Evolutionary conservation across 2,113 vertebrate genomes (phyloP), one percentile per base, ranked within the genome.

Genomic region (Centropristis striata): DNA sequence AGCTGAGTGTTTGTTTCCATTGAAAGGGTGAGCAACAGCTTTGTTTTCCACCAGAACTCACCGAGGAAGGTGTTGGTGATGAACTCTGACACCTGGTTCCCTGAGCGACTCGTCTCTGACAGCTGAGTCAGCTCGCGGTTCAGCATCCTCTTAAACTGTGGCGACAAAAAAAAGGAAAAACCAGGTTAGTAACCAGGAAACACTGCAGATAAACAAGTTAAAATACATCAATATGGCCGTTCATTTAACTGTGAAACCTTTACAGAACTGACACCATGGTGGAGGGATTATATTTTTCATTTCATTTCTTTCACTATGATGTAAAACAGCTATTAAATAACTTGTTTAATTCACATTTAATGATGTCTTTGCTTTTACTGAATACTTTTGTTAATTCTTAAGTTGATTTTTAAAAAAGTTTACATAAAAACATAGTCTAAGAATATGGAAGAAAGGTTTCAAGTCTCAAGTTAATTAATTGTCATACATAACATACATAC

Each of bases 81-180:
- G 90, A 95, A 98, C 91, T 98, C 96, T 0, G 97, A 99, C 76
- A 99, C 97, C 86, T 98, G 97, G 90, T 97, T 98, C 87, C 98
- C 97, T 0, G 97, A 98, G 75, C 96, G 96, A 78, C 98, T 97
- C 16, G 96, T 97, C 92, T 97, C 97, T 0, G 97, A 98, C 10
- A 98, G 93, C 76, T 98, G 97, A 0, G 96, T 94, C 86, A 98
- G 91, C 91, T 98, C 98, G 20, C 98, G 95, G 87, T 92, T 98
- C 92, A 98, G 96, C 96, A 99, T 98, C 90, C 97, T 95, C 86
- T 96, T 98, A 94, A 99, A 98, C 98, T 97, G 93, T 0, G 42
- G 6, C 15, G 15, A 78, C 23, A 88, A 2, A 81, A 66, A 16
- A 49, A 71, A 55, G 20, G 55, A 14, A 28, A 60, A 16, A 41